A percentile compares a stretch with the other conserved stretches of the same genome.
Evolutionary conservation across 2,113 vertebrate species (phyloP).

Genomic region (Butorides virescens): DNA sequence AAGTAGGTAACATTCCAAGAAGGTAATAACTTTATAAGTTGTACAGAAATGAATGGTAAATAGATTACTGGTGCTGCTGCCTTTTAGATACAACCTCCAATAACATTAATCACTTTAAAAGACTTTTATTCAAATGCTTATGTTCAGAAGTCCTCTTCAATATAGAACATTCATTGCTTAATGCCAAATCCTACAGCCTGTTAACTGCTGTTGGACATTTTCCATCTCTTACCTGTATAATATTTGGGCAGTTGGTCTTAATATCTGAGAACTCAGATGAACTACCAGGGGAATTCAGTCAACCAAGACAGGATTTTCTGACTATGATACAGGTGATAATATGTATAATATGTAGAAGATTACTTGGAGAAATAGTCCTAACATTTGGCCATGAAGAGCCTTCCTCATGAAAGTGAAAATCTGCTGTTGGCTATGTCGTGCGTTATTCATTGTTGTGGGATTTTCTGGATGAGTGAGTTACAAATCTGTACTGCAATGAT

Average conservation of each 20-base stretch:
- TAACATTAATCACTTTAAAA: constrained; percentile 4
- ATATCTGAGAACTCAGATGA: not conserved
- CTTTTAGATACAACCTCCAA: not conserved
- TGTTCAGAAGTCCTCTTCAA: not conserved
- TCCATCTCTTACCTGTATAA: not conserved
- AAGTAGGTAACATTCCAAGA: constrained; percentile 42
- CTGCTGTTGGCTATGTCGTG: not conserved
- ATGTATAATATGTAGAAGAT: not conserved
- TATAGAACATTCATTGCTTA: not conserved
- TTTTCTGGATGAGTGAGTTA: not conserved
- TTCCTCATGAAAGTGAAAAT: not conserved
- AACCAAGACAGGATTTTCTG: not conserved
- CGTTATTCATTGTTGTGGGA: not conserved
- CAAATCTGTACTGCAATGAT: not conserved
- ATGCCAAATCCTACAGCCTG: not conserved
- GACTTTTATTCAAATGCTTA: not conserved
- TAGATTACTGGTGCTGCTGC: not conserved
- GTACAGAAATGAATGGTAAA: constrained; percentile 45
- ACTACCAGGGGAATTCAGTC: not conserved
- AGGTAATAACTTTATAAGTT: constrained; percentile 39
- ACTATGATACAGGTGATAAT: not conserved
- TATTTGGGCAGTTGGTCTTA: not conserved
- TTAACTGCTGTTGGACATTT: not conserved
- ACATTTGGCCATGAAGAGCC: not conserved
- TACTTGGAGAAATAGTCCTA: not conserved